These are phyloP conservation scores for Mesocricetus auratus DNA, from an alignment of 2,113 vertebrate genomes.

Conservation along the genomic window DNA sequence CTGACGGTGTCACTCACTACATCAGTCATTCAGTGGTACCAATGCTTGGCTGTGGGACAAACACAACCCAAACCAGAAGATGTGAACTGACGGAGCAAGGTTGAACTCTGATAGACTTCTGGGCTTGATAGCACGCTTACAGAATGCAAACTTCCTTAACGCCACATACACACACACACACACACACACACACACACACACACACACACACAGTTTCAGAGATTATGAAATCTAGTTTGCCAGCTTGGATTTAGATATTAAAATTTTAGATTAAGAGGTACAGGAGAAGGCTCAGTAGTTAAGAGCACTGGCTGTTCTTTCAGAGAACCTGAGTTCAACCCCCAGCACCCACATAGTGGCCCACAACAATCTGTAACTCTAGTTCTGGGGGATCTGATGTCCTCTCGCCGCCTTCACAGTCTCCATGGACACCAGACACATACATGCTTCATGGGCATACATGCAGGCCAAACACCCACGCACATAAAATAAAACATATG, in stretches of 20 bases:
- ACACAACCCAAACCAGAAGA: conserved; percentile 14
- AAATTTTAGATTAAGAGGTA: neutral
- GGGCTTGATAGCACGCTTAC: conserved; percentile 46
- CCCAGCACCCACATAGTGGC: neutral
- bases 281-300: neutral
- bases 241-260: conserved; percentile 6
- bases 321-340: neutral
- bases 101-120: neutral
- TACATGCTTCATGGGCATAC: neutral
- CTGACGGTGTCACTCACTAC: conserved; percentile 63
- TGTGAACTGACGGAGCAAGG: too few relatives aligned
- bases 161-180: neutral
- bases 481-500: neutral
- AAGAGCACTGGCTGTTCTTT: neutral
- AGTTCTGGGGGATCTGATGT: neutral
- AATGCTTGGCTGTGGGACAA: conserved; percentile 52
- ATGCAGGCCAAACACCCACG: neutral
- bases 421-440: neutral
- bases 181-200: neutral
- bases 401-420: neutral
- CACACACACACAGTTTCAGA: neutral
- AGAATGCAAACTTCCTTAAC: conserved; percentile 53
- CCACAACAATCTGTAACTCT: neutral
- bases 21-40: conserved; percentile 63
- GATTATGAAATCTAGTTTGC: neutral